Evolutionary conservation across 2,888 invertebrate species (phyloP).

Genomic region (Eretmocerus hayati): DNA sequence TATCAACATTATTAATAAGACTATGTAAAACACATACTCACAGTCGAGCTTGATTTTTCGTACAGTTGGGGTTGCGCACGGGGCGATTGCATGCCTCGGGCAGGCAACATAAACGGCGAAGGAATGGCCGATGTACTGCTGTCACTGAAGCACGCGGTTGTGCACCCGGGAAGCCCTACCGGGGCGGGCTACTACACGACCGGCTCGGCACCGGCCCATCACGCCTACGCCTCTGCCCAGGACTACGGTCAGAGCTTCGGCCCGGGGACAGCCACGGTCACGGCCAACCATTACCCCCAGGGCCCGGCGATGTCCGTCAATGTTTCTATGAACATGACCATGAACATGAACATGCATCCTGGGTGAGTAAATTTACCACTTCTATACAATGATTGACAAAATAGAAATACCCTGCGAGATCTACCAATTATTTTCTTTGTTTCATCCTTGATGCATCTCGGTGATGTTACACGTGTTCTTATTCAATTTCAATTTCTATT

Average conservation of each 20-base stretch:
- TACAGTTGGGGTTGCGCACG: conserved; percentile 43
- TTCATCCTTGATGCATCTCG: no score
- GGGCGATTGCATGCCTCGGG: conserved; percentile 47
- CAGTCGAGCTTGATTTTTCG: no score
- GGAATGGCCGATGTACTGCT: conserved; percentile 85
- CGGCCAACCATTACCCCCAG: conserved; percentile 51
- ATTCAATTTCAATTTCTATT: no score
- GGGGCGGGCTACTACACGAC: conserved; percentile 42
- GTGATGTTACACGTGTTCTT: no score
- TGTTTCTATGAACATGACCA: conserved; percentile 97
- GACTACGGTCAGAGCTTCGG: conserved; percentile 18
- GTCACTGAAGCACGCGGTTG: conserved; percentile 80
- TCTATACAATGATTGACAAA: not conserved
- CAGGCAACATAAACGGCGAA: conserved; percentile 55
- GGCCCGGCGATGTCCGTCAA: conserved; percentile 91
- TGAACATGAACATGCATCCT: conserved; percentile 58
- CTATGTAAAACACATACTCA: no score
- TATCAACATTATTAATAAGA: no score
- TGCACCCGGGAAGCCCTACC: conserved; percentile 61
- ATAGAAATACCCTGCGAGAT: no score
- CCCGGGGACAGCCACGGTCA: conserved; percentile 26
- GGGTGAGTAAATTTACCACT: conserved; percentile 32
- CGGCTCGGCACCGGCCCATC: conserved; percentile 24
- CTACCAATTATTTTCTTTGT: no score
- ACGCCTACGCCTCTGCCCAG: conserved; percentile 15